Evolutionary conservation across 1,140 invertebrate species (phyloP).

Genomic region (Macrobrachium nipponense): DNA sequence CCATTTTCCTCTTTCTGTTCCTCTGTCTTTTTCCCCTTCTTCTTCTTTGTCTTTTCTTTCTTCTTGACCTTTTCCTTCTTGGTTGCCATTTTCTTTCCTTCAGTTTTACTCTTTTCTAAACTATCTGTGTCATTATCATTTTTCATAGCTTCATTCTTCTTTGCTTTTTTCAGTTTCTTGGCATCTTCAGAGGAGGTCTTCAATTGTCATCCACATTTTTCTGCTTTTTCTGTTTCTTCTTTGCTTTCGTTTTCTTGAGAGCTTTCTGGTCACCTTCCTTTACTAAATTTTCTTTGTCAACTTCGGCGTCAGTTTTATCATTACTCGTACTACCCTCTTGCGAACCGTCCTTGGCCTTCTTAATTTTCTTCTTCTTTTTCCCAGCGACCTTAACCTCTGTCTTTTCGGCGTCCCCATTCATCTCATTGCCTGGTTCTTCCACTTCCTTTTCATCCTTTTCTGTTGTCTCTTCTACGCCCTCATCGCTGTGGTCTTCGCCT

Average conservation of each 20-base stretch:
- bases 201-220: neutral
- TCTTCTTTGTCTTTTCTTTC: neutral
- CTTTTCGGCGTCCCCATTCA: neutral
- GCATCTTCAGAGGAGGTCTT: neutral
- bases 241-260: neutral
- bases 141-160: neutral
- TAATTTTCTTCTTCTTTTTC: neutral
- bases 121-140: neutral
- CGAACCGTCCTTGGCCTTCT: constrained; percentile 41
- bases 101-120: neutral
- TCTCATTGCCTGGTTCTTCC: neutral
- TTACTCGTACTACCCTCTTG: neutral
- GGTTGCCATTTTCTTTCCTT: neutral
- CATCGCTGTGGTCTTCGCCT: neutral
- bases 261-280: too few relatives aligned
- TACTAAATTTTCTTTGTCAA: neutral
- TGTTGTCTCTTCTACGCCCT: neutral
- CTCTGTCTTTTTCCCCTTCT: constrained; percentile 41
- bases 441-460: neutral
- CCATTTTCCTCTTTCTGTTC: constrained; percentile 41
- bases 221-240: constrained; percentile 6
- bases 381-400: neutral
- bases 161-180: neutral
- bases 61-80: neutral
- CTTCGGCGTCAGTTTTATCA: neutral